Evolutionary conservation across 2,797 vertebrate species (phyloP).

Genomic region (Loris lydekkerianus): DNA sequence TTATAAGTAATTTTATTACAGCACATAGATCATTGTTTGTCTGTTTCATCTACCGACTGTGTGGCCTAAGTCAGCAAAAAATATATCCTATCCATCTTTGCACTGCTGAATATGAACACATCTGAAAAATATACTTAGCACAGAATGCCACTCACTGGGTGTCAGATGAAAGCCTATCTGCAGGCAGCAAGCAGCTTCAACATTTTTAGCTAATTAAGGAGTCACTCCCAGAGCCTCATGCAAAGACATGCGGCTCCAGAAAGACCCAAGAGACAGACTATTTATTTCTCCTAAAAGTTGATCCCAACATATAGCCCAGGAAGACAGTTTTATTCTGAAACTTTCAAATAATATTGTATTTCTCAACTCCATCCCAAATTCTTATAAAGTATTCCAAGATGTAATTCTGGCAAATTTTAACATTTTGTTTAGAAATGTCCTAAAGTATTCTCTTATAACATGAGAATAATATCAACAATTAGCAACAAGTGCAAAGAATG

Average conservation of each 20-base stretch:
- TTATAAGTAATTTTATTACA: conserved; percentile 1
- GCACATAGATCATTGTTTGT: not conserved
- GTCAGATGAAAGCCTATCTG: not conserved
- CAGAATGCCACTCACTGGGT: not conserved
- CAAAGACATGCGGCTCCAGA: not conserved
- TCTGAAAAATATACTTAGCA: not conserved
- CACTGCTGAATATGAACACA: not conserved
- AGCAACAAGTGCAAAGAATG: not conserved
- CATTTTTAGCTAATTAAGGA: not conserved
- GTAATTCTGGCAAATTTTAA: not conserved
- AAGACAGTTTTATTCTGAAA: not conserved
- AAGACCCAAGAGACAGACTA: not conserved
- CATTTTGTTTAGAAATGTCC: not conserved
- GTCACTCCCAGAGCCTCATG: not conserved
- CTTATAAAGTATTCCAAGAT: not conserved
- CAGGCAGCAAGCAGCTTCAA: not conserved
- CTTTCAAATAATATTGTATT: not conserved
- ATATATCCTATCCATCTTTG: not conserved
- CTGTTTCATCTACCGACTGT: not conserved
- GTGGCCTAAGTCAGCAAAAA: not conserved
- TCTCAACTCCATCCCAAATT: not conserved
- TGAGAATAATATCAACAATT: not conserved
- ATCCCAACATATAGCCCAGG: not conserved
- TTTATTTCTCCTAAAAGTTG: not conserved
- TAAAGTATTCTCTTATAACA: not conserved